Evolutionary conservation across 2,797 vertebrate genomes (phyloP).

Genomic region (Echeneis naucrates): DNA sequence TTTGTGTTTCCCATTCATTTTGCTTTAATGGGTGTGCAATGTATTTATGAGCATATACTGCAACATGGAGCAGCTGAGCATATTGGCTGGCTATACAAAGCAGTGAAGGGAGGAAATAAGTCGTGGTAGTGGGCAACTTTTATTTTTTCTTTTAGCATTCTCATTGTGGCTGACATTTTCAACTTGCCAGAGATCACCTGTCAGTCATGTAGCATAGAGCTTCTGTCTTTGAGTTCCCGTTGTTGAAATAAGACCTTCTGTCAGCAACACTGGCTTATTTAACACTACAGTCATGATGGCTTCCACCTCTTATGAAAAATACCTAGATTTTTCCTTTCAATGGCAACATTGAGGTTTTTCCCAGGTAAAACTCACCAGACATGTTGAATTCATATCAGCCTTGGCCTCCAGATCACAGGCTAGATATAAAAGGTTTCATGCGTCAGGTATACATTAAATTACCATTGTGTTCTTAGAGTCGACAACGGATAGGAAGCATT

Average conservation of each 20-base stretch:
- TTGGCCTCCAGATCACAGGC: conserved; percentile 18
- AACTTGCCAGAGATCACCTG: background rate
- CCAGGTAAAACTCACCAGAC: conserved; percentile 16
- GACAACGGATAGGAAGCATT: background rate
- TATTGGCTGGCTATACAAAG: background rate
- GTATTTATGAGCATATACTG: background rate
- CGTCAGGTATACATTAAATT: conserved; percentile 7
- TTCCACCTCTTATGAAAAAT: conserved; percentile 12
- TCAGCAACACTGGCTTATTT: background rate
- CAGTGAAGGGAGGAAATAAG: background rate
- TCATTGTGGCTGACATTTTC: background rate
- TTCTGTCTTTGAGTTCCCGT: background rate
- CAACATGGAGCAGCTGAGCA: background rate
- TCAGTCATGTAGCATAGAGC: background rate
- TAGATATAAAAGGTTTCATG: conserved; percentile 25
- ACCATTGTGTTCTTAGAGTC: conserved; percentile 15
- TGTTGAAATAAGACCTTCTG: conserved; percentile 4
- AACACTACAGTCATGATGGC: conserved; percentile 5
- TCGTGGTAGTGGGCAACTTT: too few relatives aligned
- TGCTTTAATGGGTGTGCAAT: too few relatives aligned
- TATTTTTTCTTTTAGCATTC: background rate
- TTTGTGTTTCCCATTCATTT: conserved; percentile 1
- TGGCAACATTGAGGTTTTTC: conserved; percentile 1
- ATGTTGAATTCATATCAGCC: conserved; percentile 14
- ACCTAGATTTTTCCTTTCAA: background rate